Evolutionary conservation across 2,797 vertebrate species (phyloP).

Genomic region (Gymnothorax reevesii): DNA sequence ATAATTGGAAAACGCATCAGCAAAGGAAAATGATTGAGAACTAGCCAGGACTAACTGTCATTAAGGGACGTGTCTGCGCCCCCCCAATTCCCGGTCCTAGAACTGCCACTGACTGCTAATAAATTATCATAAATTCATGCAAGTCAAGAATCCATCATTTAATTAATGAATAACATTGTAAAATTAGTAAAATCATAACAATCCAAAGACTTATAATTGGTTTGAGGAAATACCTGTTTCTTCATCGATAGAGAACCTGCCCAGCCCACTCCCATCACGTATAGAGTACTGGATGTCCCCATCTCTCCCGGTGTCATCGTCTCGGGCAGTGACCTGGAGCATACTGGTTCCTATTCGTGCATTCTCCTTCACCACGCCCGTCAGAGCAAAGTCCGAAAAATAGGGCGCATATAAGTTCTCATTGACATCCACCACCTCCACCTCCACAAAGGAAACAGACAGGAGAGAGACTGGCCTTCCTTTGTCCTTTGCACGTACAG

Average conservation of each 20-base stretch:
- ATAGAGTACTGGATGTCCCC: constrained; percentile 95
- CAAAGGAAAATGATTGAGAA: too few species aligned
- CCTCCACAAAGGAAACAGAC: constrained; percentile 89
- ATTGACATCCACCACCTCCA: constrained; percentile 96
- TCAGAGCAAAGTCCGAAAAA: constrained; percentile 87
- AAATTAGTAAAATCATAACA: not conserved
- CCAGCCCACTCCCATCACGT: constrained; percentile 91
- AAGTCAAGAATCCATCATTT: not conserved
- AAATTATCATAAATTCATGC: not conserved
- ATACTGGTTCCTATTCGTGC: constrained; percentile 88
- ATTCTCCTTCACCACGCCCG: constrained; percentile 89
- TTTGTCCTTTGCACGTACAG: constrained; percentile 91
- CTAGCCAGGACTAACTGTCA: too few species aligned
- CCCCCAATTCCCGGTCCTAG: too few species aligned
- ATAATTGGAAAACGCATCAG: too few species aligned
- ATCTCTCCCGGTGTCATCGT: constrained; percentile 89
- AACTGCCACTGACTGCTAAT: not conserved
- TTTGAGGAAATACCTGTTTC: constrained; percentile 83
- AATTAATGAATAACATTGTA: not conserved
- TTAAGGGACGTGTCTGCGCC: too few species aligned
- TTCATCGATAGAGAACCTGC: constrained; percentile 91
- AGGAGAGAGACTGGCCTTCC: constrained; percentile 91
- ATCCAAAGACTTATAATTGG: not conserved
- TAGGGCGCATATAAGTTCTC: constrained; percentile 94
- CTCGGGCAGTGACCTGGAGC: constrained; percentile 83